Conservation (phyloP, 1,140 invertebrate genomes). For the Zelostemma sp. region DNA sequence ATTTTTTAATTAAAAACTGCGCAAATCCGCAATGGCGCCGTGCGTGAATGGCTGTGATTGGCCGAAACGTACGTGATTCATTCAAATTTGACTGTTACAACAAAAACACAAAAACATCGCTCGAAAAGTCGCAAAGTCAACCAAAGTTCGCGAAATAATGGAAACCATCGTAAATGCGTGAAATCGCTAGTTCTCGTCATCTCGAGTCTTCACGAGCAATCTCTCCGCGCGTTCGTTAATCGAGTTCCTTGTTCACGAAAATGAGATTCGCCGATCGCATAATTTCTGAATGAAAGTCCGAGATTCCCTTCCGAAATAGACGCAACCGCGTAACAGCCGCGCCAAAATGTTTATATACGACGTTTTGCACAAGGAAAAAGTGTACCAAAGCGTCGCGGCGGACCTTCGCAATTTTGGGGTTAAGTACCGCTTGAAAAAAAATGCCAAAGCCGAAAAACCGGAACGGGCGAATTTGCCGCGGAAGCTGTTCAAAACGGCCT, state of each 20-base stretch:
- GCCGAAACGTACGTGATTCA: neutral
- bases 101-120: neutral
- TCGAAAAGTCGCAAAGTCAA: neutral
- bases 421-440: conserved; percentile 76
- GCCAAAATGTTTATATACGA: conserved; percentile 76
- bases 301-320: neutral
- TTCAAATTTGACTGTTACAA: conserved; percentile 5
- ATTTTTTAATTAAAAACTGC: no score
- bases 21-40: neutral
- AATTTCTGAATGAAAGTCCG: conserved; percentile 5
- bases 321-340: neutral
- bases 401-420: conserved; percentile 75
- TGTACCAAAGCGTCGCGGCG: conserved; percentile 72
- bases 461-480: conserved; percentile 52
- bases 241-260: no score
- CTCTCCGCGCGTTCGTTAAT: neutral
- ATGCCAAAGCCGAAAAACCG: conserved; percentile 68
- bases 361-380: conserved; percentile 75
- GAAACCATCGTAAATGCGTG: neutral
- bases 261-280: no score
- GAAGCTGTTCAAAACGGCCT: conserved; percentile 73
- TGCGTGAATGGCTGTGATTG: neutral
- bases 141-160: neutral
- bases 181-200: neutral
- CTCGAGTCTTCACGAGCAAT: neutral